These are phyloP conservation scores for Actenoides hombroni DNA, from an alignment of 2,113 vertebrate species.

Conservation along the genomic window DNA sequence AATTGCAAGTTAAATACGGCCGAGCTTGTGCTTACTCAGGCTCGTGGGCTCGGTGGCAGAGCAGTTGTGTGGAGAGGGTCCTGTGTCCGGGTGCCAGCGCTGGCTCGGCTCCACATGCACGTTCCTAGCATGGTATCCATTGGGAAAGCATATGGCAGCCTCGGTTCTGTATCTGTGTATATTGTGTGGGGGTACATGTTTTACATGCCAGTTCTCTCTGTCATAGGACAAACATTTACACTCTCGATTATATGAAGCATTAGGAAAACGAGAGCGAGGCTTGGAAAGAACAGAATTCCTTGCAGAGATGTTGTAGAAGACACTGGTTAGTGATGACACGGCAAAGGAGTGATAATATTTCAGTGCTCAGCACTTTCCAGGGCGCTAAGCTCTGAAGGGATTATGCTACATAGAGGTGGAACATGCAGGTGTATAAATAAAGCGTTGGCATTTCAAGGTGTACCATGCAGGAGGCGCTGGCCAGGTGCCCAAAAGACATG, in stretches of 20 bases:
- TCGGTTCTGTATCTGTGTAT: not conserved
- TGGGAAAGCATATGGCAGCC: slow-evolving; percentile 53
- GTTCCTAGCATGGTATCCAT: not conserved
- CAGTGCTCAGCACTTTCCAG: not conserved
- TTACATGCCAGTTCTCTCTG: slow-evolving; percentile 25
- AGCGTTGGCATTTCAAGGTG: not conserved
- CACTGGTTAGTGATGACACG: rapidly evolving
- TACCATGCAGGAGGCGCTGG: not conserved
- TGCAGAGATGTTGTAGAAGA: not conserved
- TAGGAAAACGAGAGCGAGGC: not conserved
- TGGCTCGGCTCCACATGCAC: not conserved
- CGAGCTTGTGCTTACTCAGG: not conserved
- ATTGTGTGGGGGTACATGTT: slow-evolving; percentile 26
- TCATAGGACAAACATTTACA: slow-evolving; percentile 38
- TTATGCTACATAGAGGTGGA: not conserved
- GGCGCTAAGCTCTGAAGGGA: not conserved
- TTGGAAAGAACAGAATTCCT: not conserved
- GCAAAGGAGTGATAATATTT: not conserved
- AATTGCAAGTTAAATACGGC: not conserved
- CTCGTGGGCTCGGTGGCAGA: not conserved
- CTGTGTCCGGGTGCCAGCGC: not conserved
- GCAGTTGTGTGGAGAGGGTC: not conserved
- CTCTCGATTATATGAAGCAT: not conserved
- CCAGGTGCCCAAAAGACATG: not conserved
- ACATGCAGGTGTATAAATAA: not conserved